Evolutionary conservation across 2,113 vertebrate genomes (phyloP), one percentile per base, ranked within the genome.

Genomic region (Bothrops jararaca): DNA sequence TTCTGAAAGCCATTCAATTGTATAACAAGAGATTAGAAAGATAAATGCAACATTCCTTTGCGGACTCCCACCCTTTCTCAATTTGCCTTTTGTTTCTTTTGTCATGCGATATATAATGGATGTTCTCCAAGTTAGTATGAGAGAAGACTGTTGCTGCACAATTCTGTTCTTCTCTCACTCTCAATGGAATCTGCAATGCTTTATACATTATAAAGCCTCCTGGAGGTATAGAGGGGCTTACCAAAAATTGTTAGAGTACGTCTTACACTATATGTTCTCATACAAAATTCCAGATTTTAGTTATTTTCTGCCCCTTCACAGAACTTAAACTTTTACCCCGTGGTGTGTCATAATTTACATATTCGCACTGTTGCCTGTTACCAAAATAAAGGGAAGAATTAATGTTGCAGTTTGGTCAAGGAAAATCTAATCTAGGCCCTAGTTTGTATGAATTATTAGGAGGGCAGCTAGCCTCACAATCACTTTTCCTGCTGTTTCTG

Each of bases 361-460:
- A 94, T 87, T 18, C 15, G 18, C 23, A 87, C 23, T 48, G 4
- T 48, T 52, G 26, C 4, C 50, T 8, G 13, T 15, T 87, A 87
- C 1, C n/a, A 34, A 89, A 56, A 23, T 8, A 80, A 18, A 80
- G 34, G 34, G 6, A 80, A 80, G 34, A 8, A 42, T 48, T 87
- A 58, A 45, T 85, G 86, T 92, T 42, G 5, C n/a, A 80, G 0
- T 0, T 42, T 90, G 64, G 1, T 85, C 15, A 93, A 42, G 26
- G 54, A 45, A 87, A 90, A 93, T 93, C 54, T 13, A 1, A 56
- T 26, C 24, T 91, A 9, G 11, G 86, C 29, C 23, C 15, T 4
- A 64, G 85, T 42, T 45, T 93, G 6, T 64, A 90, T 15, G 1
- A 69, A 57, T 91, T 95, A 91, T 93, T 87, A 96, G 87, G 39